Evolutionary conservation across 2,888 invertebrate genomes (phyloP).

Genomic region (Kryphioiulus occultus): DNA sequence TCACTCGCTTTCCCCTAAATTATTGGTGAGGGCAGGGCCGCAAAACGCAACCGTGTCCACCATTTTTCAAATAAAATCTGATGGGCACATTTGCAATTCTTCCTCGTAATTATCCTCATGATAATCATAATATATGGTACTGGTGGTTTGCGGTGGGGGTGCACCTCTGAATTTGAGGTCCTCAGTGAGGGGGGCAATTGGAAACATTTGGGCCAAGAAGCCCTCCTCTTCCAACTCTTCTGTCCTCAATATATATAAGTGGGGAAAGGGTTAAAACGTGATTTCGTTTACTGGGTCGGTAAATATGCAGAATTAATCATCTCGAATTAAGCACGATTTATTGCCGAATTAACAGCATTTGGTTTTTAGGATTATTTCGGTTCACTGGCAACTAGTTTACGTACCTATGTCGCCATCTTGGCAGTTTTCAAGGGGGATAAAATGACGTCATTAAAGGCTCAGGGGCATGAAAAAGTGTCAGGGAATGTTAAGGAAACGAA

Average conservation of each 20-base stretch:
- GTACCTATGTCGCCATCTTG: background rate
- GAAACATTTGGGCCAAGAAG: slow-evolving; percentile 28
- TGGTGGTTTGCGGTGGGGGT: background rate
- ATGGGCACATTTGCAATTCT: background rate
- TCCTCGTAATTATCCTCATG: background rate
- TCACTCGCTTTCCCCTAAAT: background rate
- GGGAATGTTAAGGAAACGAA: too few relatives aligned
- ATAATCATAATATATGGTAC: background rate
- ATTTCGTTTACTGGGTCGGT: background rate
- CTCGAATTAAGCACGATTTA: background rate
- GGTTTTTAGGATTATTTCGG: background rate
- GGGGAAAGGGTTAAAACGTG: slow-evolving; percentile 27
- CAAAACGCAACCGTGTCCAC: too few relatives aligned
- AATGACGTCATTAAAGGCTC: too few relatives aligned
- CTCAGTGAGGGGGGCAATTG: background rate
- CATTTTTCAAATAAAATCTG: background rate
- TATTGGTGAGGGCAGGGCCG: background rate
- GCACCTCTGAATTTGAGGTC: background rate
- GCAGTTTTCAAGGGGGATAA: too few relatives aligned
- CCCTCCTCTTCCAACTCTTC: background rate
- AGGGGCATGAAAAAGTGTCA: too few relatives aligned
- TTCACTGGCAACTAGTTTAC: too few relatives aligned
- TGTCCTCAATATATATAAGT: background rate
- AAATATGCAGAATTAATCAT: background rate
- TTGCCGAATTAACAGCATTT: background rate